Evolutionary conservation across 92 coral and sea anemone species (phyloP).

Genomic region (Actinostola sp.): DNA sequence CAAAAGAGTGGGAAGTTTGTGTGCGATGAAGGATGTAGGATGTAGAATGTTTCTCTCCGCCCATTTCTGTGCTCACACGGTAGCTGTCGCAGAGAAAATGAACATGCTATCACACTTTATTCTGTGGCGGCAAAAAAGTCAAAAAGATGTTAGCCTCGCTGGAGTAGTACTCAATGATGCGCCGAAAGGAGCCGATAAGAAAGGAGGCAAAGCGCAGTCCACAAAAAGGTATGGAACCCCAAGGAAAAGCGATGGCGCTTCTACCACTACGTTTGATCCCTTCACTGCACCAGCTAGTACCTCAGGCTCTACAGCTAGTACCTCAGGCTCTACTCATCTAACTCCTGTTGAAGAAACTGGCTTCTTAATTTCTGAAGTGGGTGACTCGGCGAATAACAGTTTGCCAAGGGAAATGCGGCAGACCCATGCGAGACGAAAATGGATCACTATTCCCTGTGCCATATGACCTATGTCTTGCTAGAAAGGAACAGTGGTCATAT

Average conservation of each 20-base stretch:
- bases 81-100: slow-evolving; percentile 5
- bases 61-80: not conserved
- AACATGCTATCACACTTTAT: not conserved
- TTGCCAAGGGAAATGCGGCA: slow-evolving; percentile 60
- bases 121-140: not conserved
- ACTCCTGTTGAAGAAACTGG: slow-evolving; percentile 45
- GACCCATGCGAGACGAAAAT: slow-evolving; percentile 41
- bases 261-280: slow-evolving; percentile 20
- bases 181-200: slow-evolving; percentile 15
- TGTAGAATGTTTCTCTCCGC: slow-evolving; percentile 6
- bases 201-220: not conserved
- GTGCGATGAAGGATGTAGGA: slow-evolving; percentile 39
- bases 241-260: not conserved
- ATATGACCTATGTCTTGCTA: slow-evolving; percentile 54
- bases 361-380: slow-evolving; percentile 60
- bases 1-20: slow-evolving; percentile 31
- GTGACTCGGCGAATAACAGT: slow-evolving; percentile 51
- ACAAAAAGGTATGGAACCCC: slow-evolving; percentile 6
- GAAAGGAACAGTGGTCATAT: slow-evolving; percentile 43
- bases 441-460: slow-evolving; percentile 54
- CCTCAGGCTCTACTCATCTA: not conserved
- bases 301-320: not conserved
- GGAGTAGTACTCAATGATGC: not conserved
- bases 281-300: slow-evolving; percentile 8
- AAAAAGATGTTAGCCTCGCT: slow-evolving; percentile 1